Base-by-base conservation (phyloP, 2,888 invertebrate genomes). In the Unio pictorum region DNA sequence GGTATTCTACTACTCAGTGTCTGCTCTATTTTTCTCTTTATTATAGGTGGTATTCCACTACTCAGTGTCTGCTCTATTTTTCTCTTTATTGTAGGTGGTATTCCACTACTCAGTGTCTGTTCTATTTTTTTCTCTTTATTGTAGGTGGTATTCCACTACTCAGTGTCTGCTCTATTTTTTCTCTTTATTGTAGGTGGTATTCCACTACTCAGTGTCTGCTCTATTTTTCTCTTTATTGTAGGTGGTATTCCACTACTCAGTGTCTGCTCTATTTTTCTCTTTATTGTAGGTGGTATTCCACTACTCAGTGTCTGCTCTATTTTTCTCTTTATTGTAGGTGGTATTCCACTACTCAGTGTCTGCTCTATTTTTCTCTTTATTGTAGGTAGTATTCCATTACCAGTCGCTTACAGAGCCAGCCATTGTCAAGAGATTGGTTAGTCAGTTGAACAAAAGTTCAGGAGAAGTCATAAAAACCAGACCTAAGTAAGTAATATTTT, bases 321-420 rank as follows among this genome's bases (percentile, higher is more conserved):
- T 23, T 45, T 45, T 55, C 54, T 55, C 55, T 58, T 66, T n/a
- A n/a, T n/a, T n/a, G n/a, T n/a, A n/a, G n/a, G n/a, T n/a, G n/a
- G n/a, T n/a, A n/a, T n/a, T n/a, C n/a, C 11, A 45, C 45, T 45
- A 15, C 45, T 45, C 11, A 11, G 45, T 45, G 45, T 45, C 45
- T 45, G 3, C 45, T 45, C 2, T 45, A 11, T 45, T 45, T 55
- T 58, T 55, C 55, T 58, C 67, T 65, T 34, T 26, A 67, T 72
- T 75, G 11, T 87, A 91, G 92, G 92, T 93, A 23, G 93, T 98
- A 18, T 92, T 99, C 79, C 99, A 99, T 91, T 95, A 96, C 87
- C 98, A 98, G 86, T 95, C 96, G 0, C 91, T 98, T 58, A 95
- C 95, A 61, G 98, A 98, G 88, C 95, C 97, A 45, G 98, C 95